Conservation (phyloP, 1,140 invertebrate species). For the Aphelinus certus region DNA sequence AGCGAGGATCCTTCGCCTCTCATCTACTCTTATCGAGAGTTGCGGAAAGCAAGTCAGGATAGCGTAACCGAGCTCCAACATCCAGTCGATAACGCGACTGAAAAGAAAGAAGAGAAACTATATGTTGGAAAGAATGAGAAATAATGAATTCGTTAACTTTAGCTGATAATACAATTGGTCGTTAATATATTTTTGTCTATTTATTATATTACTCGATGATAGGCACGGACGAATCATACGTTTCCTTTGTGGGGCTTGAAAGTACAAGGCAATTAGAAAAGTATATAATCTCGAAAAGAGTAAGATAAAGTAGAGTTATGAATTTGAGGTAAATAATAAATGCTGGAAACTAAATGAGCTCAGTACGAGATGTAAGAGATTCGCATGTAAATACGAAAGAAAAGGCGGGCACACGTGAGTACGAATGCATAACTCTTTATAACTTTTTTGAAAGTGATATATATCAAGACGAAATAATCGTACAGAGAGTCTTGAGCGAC, state of each 20-base stretch:
- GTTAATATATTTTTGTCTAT: constrained; percentile 37
- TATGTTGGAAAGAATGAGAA: not conserved
- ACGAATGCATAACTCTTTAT: constrained; percentile 34
- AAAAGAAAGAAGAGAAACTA: not conserved
- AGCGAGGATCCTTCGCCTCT: constrained; percentile 28
- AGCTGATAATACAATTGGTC: constrained; percentile 34
- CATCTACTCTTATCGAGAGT: constrained; percentile 13
- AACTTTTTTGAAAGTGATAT: constrained; percentile 38
- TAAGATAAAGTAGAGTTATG: not conserved
- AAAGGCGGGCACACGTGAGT: constrained; percentile 14
- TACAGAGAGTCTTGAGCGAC: constrained; percentile 8
- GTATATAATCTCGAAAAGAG: constrained; percentile 10
- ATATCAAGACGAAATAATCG: constrained; percentile 25
- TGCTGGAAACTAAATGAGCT: no score
- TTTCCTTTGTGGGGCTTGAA: constrained; percentile 20
- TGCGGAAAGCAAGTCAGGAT: not conserved
- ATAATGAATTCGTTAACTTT: constrained; percentile 31
- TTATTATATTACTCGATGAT: constrained; percentile 22
- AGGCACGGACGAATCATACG: constrained; percentile 15
- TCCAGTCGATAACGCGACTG: not conserved
- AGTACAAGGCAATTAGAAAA: constrained; percentile 14
- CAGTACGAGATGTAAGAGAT: not conserved
- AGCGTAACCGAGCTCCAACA: no score
- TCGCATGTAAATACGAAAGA: constrained; percentile 32
- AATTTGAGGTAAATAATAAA: not conserved